Base-by-base conservation (phyloP, 2,888 invertebrate species). In the Sclerodermus sp. region DNA sequence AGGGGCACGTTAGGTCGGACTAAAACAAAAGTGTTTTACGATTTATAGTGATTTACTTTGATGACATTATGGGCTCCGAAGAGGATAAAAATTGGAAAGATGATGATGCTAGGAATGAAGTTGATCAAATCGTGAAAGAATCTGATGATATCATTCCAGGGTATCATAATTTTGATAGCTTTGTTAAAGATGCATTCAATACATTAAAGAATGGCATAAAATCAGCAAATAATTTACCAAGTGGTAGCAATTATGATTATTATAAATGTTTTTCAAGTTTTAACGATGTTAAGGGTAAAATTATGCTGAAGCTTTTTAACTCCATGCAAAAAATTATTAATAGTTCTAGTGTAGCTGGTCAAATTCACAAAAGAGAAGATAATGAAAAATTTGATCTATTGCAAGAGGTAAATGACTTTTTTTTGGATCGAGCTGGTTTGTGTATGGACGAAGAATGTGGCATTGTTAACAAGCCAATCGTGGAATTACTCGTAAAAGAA, bases 201-300 rank as follows among this genome's bases (percentile, higher is more conserved):
- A 79, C 82, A 31, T 80, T 92, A 23, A 82, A 87, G 64, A 84
- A 85, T 70, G 86, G 89, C 3, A 87, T 89, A 10, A 86, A 85
- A 72, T 79, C 83, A 13, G 83, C 90, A 0, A 93, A 92, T 73
- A 80, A 81, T 13, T 80, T 93, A 55, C 93, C 94, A 0, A 78
- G 81, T 38, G 89, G 87, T 32, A 79, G 84, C 34, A 85, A 91
- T 39, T 87, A 87, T 72, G 85, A 88, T 64, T 84, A 88, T 52
- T 92, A 90, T 69, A 84, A 85, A 45, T 89, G 90, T n/a, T 89
- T 87, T 74, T 84, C 88, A 4, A 84, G 86, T 14, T 94, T 93
- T 70, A 83, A 85, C 32, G 81, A 83, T 58, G 81, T 87, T 6
- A 82, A 89, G 64, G 83, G 83, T 53, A 74, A 82, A 40, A 84